Evolutionary conservation across 2,113 vertebrate species (phyloP), one percentile per base, ranked within the genome.

Genomic region (Dipodomys spectabilis): DNA sequence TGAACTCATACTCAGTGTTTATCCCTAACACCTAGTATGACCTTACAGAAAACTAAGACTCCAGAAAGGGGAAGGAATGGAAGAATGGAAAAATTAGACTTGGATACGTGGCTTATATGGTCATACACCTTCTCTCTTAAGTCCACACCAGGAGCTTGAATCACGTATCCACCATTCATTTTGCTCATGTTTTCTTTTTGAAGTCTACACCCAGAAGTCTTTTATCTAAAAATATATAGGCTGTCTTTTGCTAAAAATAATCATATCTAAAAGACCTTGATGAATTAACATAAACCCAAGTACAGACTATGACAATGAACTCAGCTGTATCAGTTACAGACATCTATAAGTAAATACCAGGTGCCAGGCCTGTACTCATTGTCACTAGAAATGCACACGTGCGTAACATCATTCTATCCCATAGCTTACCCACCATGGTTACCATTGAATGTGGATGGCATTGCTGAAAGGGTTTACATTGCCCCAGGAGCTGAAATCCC

Each of bases 181-280:
- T 78, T 71, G 7, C 60, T 65, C 65, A 7, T 8, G 75, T 10
- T 49, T 57, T 49, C 77, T 5, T 74, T 25, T 35, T 77, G 64
- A 77, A 77, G 68, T 27, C 25, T 62, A 39, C 18, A 39, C n/a
- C 32, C 64, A 74, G 20, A 82, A 86, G 6, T 28, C 45, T 77
- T 81, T 87, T 49, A 68, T 80, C 39, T 27, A 82, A 74, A 27
- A 62, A 71, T 23, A 39, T 32, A 22, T 10, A 13, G 23, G 30
- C n/a, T 92, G 18, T 1, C 57, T 90, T 86, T 90, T 67, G 82
- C 71, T n/a, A 74, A 90, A 65, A 91, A 86, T 77, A 57, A 16
- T 16, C 4, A 57, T 57, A 57, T 78, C n/a, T 73, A 45, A 83
- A 79, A 32, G 19, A 85, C 10, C 25, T 49, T 87, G 20, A 60